phyloP scores from a whole-genome alignment of 2,113 vertebrate genomes.

The Dipodomys stephensi region DNA sequence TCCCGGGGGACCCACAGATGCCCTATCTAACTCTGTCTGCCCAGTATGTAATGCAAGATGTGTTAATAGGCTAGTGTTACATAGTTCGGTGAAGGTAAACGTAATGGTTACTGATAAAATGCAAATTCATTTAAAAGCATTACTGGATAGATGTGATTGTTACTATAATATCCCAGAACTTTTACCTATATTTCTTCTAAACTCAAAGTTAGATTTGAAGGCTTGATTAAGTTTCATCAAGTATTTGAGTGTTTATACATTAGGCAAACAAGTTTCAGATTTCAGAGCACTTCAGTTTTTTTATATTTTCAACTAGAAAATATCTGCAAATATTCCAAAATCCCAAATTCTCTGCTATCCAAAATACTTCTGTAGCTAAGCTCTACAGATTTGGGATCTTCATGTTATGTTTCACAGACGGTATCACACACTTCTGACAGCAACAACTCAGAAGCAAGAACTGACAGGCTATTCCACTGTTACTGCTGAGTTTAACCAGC shows the following conservation, averaged over 20 bases:
- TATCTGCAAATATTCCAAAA: neutral
- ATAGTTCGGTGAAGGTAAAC: neutral
- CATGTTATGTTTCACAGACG: neutral
- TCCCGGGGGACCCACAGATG: neutral
- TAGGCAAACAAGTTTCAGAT: neutral
- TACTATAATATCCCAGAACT: neutral
- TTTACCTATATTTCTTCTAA: neutral
- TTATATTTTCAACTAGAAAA: neutral
- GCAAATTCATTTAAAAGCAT: neutral
- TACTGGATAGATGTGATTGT: neutral
- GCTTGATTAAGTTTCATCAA: neutral
- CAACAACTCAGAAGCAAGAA: neutral
- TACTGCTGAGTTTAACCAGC: neutral
- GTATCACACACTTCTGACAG: fast-evolving
- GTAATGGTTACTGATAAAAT: neutral
- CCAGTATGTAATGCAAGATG: no score
- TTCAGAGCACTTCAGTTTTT: neutral
- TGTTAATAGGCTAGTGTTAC: no score
- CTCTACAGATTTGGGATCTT: neutral
- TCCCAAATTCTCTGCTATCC: neutral
- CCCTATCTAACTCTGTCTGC: neutral
- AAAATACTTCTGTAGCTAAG: neutral
- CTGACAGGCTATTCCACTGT: neutral
- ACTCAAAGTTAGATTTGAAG: neutral
- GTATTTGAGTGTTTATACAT: neutral